A percentile compares a stretch with the other conserved stretches of the same genome.
phyloP scores from a whole-genome alignment of 2,888 invertebrate species.

The Agrotis clavis region DNA sequence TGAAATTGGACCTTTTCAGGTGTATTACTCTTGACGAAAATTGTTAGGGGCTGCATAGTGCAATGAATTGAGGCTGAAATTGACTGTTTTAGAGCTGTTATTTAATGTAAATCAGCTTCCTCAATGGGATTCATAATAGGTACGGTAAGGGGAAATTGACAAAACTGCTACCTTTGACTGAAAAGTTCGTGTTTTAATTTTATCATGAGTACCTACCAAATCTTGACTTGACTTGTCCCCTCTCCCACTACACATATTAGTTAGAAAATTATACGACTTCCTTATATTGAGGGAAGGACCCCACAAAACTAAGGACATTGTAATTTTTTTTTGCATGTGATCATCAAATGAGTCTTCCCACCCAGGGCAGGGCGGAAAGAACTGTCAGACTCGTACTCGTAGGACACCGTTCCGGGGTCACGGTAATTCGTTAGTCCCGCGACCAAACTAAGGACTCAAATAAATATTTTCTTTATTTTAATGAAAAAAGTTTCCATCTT shows the following conservation, averaged over 20 bases:
- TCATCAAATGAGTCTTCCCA: no score
- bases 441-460: no score
- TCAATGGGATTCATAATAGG: not conserved
- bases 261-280: not conserved
- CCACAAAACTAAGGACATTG: no score
- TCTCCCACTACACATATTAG: not conserved
- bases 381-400: no score
- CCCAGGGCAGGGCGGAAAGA: no score
- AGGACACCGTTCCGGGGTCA: no score
- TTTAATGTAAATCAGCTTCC: not conserved
- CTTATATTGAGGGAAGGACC: no score
- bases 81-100: not conserved
- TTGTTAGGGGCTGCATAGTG: not conserved
- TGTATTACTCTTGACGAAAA: constrained; percentile 19
- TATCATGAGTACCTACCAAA: not conserved
- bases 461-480: not conserved
- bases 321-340: no score
- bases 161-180: not conserved
- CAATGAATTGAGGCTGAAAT: constrained; percentile 24
- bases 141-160: not conserved
- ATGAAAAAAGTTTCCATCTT: not conserved
- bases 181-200: not conserved
- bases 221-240: not conserved
- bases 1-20: constrained; percentile 47
- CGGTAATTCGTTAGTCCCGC: no score